Base-by-base conservation (phyloP, 1,140 invertebrate genomes). In the Drosophila ercepeae region DNA sequence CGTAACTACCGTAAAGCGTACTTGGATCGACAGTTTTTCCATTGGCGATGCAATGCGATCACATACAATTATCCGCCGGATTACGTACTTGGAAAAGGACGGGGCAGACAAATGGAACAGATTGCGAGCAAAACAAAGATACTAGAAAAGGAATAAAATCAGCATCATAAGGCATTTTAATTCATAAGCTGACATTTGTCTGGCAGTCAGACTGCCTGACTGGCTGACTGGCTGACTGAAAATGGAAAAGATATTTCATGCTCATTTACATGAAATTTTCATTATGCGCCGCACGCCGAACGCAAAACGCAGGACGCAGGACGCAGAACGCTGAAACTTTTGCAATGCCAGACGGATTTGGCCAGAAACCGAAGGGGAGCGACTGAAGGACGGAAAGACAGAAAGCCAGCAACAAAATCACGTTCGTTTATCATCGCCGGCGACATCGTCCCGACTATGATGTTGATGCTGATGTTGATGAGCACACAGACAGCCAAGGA, bases 191-290 rank as follows among this genome's bases (percentile, higher is more conserved):
- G 81, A 86, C 86, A 89, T 89, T 89, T 89, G 86, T 89, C 86
- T 86, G 60, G 51, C 60, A 42, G 55, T 59, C 41, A 42, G 57
- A 32, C 44, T 76, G 61, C 18, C 60, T 63, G 63, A n/a, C 59
- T 65, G 63, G 14, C 58, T 60, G 60, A 8, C 50, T 69, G 51
- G 25, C 76, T 67, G 64, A 53, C 71, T 79, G 75, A 76, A 64
- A 89, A 89, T 89, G 86, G 79, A 82, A 86, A 68, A 89, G 77
- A 89, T 89, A 86, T 89, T 89, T 89, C 78, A 89, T 86, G 86
- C 86, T 89, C 86, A 89, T 89, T 89, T 89, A 89, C 86, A 89
- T 89, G 81, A 89, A 89, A 89, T 86, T 89, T 89, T 89, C 86
- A 89, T 89, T 89, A 89, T 79, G 82, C 72, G 81, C 67, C 76